These are phyloP conservation scores for Achlya flavicornis DNA, from an alignment of 2,888 invertebrate species.

Conservation along the genomic window DNA sequence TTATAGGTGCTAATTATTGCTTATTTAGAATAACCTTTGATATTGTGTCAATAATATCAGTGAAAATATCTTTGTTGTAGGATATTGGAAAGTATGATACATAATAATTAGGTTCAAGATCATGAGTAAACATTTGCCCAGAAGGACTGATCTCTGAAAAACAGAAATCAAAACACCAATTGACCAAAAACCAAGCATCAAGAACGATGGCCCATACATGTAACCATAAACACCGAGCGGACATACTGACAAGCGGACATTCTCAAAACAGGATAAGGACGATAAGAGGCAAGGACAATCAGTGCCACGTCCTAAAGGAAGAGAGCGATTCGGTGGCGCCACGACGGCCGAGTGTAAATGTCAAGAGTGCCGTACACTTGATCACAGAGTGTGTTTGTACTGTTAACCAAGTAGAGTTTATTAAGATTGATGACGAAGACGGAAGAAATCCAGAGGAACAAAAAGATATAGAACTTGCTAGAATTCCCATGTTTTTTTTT, in stretches of 20 bases:
- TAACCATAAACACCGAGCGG: slow-evolving; percentile 15
- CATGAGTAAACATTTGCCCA: too few relatives aligned
- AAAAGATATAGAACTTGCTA: neutral
- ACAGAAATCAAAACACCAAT: neutral
- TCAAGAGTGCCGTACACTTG: slow-evolving; percentile 17
- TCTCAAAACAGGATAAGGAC: slow-evolving; percentile 65
- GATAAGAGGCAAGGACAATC: slow-evolving; percentile 73
- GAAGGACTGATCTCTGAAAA: too few relatives aligned
- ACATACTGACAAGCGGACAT: slow-evolving; percentile 34
- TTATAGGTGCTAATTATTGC: too few relatives aligned
- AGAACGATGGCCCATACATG: neutral
- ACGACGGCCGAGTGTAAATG: slow-evolving; percentile 37
- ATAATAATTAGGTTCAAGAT: too few relatives aligned
- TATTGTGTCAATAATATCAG: too few relatives aligned
- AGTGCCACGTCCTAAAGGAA: slow-evolving; percentile 65
- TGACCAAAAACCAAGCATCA: neutral
- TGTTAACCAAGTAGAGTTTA: neutral
- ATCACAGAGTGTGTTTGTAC: neutral
- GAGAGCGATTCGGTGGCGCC: slow-evolving; percentile 71
- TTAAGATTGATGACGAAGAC: neutral
- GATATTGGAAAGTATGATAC: too few relatives aligned
- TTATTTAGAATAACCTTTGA: too few relatives aligned
- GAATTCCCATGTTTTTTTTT: neutral
- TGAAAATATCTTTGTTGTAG: too few relatives aligned
- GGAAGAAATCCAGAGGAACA: neutral